A percentile compares a stretch with the other conserved stretches of the same genome.
phyloP scores from a whole-genome alignment of 2,888 invertebrate genomes.

The Polyommatus icarus region DNA sequence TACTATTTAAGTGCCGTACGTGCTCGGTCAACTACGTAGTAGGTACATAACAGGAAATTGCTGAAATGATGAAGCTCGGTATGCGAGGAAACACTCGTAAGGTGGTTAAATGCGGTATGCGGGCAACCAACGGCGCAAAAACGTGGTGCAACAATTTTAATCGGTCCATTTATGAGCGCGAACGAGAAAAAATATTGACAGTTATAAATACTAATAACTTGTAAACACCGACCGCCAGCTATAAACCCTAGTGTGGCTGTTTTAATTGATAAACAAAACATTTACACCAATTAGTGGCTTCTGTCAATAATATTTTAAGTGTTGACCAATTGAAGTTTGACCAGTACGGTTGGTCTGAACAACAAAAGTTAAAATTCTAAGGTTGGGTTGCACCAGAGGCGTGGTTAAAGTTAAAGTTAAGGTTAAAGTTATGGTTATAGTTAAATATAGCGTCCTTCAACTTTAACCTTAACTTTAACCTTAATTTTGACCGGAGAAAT shows the following conservation, averaged over 20 bases:
- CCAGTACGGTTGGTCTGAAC: not conserved
- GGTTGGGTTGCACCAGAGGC: no score
- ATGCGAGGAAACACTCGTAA: constrained; percentile 45
- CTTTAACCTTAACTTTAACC: no score
- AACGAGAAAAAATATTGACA: constrained; percentile 24
- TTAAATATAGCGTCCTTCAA: no score
- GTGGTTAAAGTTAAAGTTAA: no score
- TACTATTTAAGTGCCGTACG: not conserved
- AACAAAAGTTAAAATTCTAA: not conserved
- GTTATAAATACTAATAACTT: constrained; percentile 16
- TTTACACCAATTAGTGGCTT: not conserved
- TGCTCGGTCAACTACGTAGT: not conserved
- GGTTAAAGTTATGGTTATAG: no score
- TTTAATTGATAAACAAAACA: not conserved
- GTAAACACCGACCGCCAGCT: not conserved
- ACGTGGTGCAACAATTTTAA: constrained; percentile 49
- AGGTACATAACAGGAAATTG: constrained; percentile 40
- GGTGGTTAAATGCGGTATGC: constrained; percentile 43
- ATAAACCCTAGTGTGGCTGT: not conserved
- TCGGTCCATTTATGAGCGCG: constrained; percentile 47
- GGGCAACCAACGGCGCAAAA: constrained; percentile 41
- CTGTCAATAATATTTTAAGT: not conserved
- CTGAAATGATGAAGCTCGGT: constrained; percentile 40
- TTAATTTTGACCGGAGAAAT: no score
- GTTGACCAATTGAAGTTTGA: not conserved